Evolutionary conservation across 2,888 invertebrate species (phyloP), one percentile per base, ranked within the genome.

Genomic region (Aphrophora alni): DNA sequence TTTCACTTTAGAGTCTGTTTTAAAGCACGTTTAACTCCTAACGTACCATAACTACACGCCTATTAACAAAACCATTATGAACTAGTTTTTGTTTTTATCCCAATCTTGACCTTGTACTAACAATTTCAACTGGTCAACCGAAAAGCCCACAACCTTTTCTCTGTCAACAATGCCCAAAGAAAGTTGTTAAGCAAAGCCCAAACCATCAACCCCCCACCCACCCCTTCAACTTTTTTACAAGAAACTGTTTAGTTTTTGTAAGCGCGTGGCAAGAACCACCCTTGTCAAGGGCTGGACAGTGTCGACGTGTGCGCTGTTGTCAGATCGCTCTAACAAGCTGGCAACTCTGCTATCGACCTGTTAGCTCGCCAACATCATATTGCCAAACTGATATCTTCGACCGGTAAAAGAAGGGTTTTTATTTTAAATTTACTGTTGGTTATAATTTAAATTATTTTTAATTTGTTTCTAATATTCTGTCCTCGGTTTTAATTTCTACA

Each of bases 91-190:
- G 59, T 59, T n/a, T 21, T 21, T 21, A 2, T 14, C 44, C 44
- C 44, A n/a, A 7, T 5, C 59, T 3, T 14, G 59, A 59, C 59
- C 59, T 59, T 59, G 59, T n/a, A n/a, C 44, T 14, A 44, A 14
- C 44, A 44, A 2, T 2, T 44, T 44, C 5, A 21, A 59, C n/a
- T 21, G 59, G 59, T 59, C 59, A 59, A 59, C 59, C 59, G 14
- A 59, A 59, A 59, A 59, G 59, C 59, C 59, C 59, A 59, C 59
- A 59, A 21, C 59, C 59, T 59, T 59, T 59, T 21, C n/a, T 21
- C 59, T 21, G 59, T 59, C 59, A 59, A 59, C 59, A 59, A 59
- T 59, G 59, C 59, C 21, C 59, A 59, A 59, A 59, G 59, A 59
- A 59, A 59, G 59, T 59, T 44, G 44, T 44, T 59, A 14, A 14